These are phyloP conservation scores for Cavia porcellus DNA, from an alignment of 2,113 vertebrate species.

Conservation along the genomic window DNA sequence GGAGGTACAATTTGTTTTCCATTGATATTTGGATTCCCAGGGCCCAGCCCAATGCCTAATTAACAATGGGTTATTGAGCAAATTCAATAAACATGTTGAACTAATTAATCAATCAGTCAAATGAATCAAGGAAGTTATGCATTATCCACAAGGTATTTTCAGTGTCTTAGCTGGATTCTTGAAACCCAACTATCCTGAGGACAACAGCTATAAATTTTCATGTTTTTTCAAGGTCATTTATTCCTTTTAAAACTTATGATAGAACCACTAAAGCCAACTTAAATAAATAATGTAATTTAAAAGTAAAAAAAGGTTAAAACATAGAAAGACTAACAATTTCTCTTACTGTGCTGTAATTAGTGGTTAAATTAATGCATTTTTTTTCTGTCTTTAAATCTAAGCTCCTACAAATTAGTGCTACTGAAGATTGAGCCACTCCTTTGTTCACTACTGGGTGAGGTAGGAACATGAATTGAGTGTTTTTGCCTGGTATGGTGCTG, in stretches of 20 bases:
- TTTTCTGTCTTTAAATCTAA: neutral
- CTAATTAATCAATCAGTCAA: conserved; percentile 29
- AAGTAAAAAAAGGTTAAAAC: conserved; percentile 43
- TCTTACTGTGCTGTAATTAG: conserved; percentile 5
- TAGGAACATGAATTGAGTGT: conserved; percentile 12
- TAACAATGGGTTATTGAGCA: neutral
- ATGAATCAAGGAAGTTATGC: neutral
- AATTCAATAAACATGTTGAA: neutral
- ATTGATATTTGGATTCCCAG: neutral
- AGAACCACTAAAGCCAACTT: conserved; percentile 25
- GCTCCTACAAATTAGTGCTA: conserved; percentile 11
- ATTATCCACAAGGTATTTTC: neutral
- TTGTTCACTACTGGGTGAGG: neutral
- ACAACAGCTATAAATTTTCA: neutral
- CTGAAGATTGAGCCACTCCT: neutral
- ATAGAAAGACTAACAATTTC: neutral
- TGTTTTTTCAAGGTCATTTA: neutral
- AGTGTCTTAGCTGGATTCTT: neutral
- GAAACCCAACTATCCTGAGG: neutral
- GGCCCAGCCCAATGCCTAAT: neutral
- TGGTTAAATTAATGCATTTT: conserved; percentile 1
- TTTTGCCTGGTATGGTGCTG: neutral
- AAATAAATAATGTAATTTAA: conserved; percentile 19
- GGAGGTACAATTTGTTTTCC: neutral
- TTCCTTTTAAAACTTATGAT: conserved; percentile 24